Evolutionary conservation across 37 sponge, comb jelly and placozoan genomes (phyloP).

Genomic region (Halisarca cf. caerulea): DNA sequence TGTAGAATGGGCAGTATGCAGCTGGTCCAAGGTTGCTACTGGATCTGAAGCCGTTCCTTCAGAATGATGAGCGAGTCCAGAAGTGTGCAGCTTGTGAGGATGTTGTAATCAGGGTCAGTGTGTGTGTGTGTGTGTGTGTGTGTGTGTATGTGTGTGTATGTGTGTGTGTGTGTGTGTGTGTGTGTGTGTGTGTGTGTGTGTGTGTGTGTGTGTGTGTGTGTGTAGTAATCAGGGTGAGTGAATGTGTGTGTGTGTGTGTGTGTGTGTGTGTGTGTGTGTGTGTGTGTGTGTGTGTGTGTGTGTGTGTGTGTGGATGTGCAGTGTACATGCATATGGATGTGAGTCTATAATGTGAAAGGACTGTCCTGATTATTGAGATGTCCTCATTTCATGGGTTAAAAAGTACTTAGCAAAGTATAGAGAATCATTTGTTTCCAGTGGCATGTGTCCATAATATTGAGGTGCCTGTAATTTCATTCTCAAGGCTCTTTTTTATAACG

Average conservation of each 20-base stretch:
- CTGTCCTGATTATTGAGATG: no score
- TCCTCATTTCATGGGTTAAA: no score
- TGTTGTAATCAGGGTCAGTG: constrained; percentile 2
- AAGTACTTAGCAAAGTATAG: no score
- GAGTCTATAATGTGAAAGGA: no score
- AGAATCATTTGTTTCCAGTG: no score
- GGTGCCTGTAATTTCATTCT: no score
- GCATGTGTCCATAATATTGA: no score
- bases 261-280: neutral
- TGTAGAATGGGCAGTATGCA: neutral
- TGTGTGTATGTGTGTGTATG: neutral
- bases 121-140: neutral
- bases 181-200: constrained; percentile 2
- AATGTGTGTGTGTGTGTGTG: neutral
- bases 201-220: neutral
- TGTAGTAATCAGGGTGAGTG: neutral
- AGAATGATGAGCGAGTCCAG: neutral
- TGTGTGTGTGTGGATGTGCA: neutral
- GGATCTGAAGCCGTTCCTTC: neutral
- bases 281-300: constrained; percentile 4
- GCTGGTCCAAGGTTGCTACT: constrained; percentile 21
- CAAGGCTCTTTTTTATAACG: no score
- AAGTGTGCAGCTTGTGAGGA: neutral
- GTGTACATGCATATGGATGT: neutral
- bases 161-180: neutral